phyloP scores from a whole-genome alignment of 2,888 invertebrate species.

The Spisula subtruncata region DNA sequence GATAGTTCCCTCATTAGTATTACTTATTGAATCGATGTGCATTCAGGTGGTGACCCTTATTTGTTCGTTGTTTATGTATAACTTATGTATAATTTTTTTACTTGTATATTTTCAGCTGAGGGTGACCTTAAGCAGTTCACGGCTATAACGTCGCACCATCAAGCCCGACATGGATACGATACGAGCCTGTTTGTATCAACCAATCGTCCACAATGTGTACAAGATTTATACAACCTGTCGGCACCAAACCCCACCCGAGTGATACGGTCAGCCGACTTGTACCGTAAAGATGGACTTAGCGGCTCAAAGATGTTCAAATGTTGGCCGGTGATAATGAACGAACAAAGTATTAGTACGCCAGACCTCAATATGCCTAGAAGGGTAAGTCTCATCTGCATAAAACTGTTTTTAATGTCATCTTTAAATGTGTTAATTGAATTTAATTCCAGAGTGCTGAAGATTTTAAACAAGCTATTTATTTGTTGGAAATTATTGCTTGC shows the following conservation, averaged over 20 bases:
- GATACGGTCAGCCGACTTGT: conserved; percentile 81
- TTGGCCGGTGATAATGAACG: conserved; percentile 83
- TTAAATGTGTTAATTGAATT: too few species aligned
- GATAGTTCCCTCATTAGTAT: too few species aligned
- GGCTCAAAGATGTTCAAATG: conserved; percentile 82
- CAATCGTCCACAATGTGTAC: conserved; percentile 93
- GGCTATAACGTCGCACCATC: conserved; percentile 89
- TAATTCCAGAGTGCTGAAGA: neutral
- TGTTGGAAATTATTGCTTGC: too few species aligned
- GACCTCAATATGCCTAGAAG: conserved; percentile 79
- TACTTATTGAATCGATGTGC: too few species aligned
- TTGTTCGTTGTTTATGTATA: too few species aligned
- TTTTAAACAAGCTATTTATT: too few species aligned
- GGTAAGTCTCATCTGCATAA: conserved; percentile 61
- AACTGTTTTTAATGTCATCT: too few species aligned
- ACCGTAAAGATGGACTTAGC: conserved; percentile 82
- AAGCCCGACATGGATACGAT: conserved; percentile 91
- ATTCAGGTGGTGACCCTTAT: too few species aligned
- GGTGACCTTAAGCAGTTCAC: conserved; percentile 96
- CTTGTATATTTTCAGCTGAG: conserved; percentile 92
- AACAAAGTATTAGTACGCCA: conserved; percentile 74
- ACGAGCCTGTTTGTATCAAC: conserved; percentile 93
- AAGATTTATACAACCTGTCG: conserved; percentile 93
- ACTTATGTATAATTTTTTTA: too few species aligned
- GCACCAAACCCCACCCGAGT: conserved; percentile 88